phyloP scores from a whole-genome alignment of 2,888 invertebrate species.

The Nomada fucata region DNA sequence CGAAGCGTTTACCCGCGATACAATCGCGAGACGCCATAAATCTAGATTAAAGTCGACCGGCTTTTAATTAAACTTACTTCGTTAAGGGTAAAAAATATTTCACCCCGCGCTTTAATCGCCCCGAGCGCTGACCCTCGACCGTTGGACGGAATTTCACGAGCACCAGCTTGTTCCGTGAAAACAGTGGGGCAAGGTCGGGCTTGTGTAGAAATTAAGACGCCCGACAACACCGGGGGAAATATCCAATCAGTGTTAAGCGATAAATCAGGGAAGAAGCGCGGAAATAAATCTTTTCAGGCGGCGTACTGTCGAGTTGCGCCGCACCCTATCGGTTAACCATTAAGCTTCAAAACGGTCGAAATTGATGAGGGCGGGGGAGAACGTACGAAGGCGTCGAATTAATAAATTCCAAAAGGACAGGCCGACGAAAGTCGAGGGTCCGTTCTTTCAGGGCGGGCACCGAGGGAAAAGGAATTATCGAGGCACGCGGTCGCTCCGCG shows the following conservation, averaged over 20 bases:
- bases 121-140: background rate
- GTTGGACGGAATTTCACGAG: background rate
- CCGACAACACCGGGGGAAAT: no score
- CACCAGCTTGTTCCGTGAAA: background rate
- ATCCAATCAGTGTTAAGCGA: no score
- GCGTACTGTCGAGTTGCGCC: background rate
- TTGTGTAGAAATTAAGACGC: no score
- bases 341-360: background rate
- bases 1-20: conserved; percentile 42
- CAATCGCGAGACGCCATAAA: conserved; percentile 47
- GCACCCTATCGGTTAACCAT: background rate
- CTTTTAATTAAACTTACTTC: conserved; percentile 57
- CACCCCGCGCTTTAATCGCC: conserved; percentile 11
- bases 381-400: conserved; percentile 9
- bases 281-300: no score
- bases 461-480: conserved; percentile 57
- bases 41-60: conserved; percentile 51
- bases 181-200: background rate
- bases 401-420: conserved; percentile 12
- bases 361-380: background rate
- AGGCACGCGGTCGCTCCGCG: conserved; percentile 53
- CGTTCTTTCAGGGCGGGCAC: background rate
- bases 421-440: background rate
- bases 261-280: no score
- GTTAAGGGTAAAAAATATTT: conserved; percentile 40